Percentiles rank a stretch among this genome's conserved stretches.
phyloP scores from a whole-genome alignment of 2,113 vertebrate genomes.

The Gasterosteus aculeatus region DNA sequence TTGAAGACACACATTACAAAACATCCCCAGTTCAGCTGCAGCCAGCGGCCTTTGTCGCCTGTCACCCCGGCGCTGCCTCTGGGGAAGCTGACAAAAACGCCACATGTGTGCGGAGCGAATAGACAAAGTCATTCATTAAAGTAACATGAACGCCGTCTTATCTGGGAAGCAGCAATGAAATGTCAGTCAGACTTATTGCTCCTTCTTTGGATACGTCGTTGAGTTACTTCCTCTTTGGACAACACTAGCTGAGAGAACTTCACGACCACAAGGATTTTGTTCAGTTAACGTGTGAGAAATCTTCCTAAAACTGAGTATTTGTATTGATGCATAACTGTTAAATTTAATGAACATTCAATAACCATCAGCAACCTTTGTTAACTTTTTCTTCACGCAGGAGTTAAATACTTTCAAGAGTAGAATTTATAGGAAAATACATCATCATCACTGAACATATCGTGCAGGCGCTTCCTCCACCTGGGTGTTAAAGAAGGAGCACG shows the following conservation, averaged over 20 bases:
- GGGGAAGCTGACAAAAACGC: slow-evolving; percentile 15
- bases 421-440: slow-evolving; percentile 48
- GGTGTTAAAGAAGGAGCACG: slow-evolving; percentile 60
- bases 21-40: not conserved
- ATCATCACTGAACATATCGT: slow-evolving; percentile 44
- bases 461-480: slow-evolving; percentile 53
- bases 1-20: not conserved
- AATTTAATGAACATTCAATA: slow-evolving; percentile 15
- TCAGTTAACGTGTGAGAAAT: not conserved
- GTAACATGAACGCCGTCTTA: slow-evolving; percentile 25
- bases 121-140: slow-evolving; percentile 43
- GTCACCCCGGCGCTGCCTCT: slow-evolving; percentile 11
- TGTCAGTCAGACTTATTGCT: not conserved
- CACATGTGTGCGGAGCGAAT: slow-evolving; percentile 14
- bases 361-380: slow-evolving; percentile 1
- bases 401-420: slow-evolving; percentile 34
- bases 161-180: slow-evolving; percentile 30
- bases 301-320: slow-evolving; percentile 9
- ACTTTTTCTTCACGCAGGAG: slow-evolving; percentile 29
- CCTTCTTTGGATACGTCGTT: not conserved
- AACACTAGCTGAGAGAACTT: not conserved
- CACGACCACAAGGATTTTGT: slow-evolving; percentile 1
- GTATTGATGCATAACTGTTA: not conserved
- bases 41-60: slow-evolving; percentile 11
- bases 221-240: not conserved